Base-by-base conservation (phyloP, 2,113 vertebrate species). In the Scopus umbretta region DNA sequence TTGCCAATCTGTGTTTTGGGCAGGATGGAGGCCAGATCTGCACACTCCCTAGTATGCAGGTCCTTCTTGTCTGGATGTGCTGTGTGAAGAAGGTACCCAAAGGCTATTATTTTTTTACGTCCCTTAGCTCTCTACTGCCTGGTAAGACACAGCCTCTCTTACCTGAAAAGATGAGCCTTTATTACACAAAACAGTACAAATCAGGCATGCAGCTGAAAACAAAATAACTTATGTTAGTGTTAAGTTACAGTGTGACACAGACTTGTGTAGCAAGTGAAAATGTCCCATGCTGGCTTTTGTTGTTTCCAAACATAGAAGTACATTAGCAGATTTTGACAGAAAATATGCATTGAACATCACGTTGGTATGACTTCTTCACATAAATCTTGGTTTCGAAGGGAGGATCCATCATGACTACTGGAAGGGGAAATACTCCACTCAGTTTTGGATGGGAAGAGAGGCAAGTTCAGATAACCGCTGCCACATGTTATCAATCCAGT, bases 21-120 rank as follows among this genome's bases (percentile, higher is more conserved):
- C 6, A 3, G 36, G 63, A 27, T 87, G 30, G 36, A 93, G 36
- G 11, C 49, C 67, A 30, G 63, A n/a, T 34, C 34, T 5, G 1
- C 20, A 42, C 5, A 4, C 0, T 4, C 45, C 38, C 17, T 1
- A 2, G 17, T 5, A 32, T 0, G 0, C 1, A 2, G 26, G 23
- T 55, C 66, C 30, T 55, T 84, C 75, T 56, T 56, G 17, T 21
- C 61, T 0, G 1, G 18, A 52, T 66, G 52, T 30, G n/a, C 47
- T 14, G 9, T 0, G 0, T 25, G 13, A 73, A 61, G 74, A 36
- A 81, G 43, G 34, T 14, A 70, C 36, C 36, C 38, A 30, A 61
- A 45, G 49, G 67, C 58, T 73, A 13, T 27, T 52, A 9, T 34
- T 32, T 66, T 66, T 34, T 58, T 12, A 30, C 0, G 1, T 26